Evolutionary conservation across 2,888 invertebrate species (phyloP).

Genomic region (Pseudanteris insignis): DNA sequence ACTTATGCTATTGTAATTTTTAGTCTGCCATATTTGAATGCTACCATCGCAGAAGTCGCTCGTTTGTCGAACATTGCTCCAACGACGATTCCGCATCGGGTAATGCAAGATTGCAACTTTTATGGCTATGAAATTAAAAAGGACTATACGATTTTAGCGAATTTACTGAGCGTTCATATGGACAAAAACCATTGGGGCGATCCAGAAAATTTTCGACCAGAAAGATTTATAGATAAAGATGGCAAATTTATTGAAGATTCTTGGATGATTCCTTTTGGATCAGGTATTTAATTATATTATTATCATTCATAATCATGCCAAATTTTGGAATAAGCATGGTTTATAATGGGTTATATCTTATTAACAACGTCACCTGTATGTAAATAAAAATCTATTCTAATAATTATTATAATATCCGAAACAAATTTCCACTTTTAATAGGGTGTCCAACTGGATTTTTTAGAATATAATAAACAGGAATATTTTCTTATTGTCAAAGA

Average conservation of each 20-base stretch:
- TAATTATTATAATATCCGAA: too few species aligned
- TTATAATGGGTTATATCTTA: too few species aligned
- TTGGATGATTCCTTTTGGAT: constrained; percentile 54
- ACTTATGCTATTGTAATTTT: too few species aligned
- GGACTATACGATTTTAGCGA: constrained; percentile 70
- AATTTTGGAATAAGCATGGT: too few species aligned
- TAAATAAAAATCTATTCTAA: too few species aligned
- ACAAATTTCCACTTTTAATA: too few species aligned
- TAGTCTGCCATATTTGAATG: constrained; percentile 78
- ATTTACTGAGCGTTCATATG: constrained; percentile 77
- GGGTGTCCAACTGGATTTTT: too few species aligned
- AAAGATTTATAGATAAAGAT: constrained; percentile 74
- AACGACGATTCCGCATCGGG: constrained; percentile 81
- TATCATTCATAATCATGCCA: too few species aligned
- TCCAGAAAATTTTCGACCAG: constrained; percentile 77
- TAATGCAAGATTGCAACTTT: constrained; percentile 74
- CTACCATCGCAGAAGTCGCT: constrained; percentile 78
- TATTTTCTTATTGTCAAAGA: too few species aligned
- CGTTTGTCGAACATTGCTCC: constrained; percentile 81
- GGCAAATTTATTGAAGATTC: constrained; percentile 64
- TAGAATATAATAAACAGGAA: too few species aligned
- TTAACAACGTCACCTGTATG: too few species aligned
- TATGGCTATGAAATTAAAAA: constrained; percentile 79
- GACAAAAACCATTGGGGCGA: constrained; percentile 74
- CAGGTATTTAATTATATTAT: too few species aligned